Percentiles rank a stretch among this genome's conserved stretches.
These are phyloP conservation scores for Eulemur coronatus DNA, from an alignment of 2,797 vertebrate species.

Conservation along the genomic window DNA sequence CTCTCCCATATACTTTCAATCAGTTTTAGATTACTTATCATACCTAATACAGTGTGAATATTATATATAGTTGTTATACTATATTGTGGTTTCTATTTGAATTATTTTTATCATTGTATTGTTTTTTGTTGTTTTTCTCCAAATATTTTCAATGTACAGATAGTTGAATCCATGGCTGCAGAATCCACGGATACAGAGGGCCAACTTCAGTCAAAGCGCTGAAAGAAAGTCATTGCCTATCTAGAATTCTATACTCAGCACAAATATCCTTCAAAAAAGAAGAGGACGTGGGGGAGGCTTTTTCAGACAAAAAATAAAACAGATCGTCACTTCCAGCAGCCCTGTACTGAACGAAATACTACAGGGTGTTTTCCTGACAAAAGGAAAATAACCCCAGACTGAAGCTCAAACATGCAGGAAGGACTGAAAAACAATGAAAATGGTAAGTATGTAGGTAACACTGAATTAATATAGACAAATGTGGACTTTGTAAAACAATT, in stretches of 20 bases:
- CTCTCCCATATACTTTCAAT: too few species aligned
- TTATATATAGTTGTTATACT: neutral
- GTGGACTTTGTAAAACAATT: too few species aligned
- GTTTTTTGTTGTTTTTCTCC: too few species aligned
- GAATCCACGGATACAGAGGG: neutral
- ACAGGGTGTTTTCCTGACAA: neutral
- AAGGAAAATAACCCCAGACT: neutral
- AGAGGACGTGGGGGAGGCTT: neutral
- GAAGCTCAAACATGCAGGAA: neutral
- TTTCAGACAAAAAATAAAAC: neutral
- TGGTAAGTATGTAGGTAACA: too few species aligned
- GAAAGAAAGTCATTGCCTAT: neutral
- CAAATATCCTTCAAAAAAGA: neutral
- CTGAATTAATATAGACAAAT: neutral
- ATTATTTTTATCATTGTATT: neutral
- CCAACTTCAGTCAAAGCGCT: neutral
- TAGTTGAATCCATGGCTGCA: neutral
- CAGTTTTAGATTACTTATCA: too few species aligned
- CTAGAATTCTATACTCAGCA: neutral
- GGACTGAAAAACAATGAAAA: neutral
- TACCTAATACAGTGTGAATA: too few species aligned
- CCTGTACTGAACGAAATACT: neutral
- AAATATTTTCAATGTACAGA: neutral
- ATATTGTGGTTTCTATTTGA: neutral
- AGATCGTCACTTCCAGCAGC: neutral